Conservation (phyloP, 37 sponge, comb jelly and placozoan species). For the Hexactinellida sp. region DNA sequence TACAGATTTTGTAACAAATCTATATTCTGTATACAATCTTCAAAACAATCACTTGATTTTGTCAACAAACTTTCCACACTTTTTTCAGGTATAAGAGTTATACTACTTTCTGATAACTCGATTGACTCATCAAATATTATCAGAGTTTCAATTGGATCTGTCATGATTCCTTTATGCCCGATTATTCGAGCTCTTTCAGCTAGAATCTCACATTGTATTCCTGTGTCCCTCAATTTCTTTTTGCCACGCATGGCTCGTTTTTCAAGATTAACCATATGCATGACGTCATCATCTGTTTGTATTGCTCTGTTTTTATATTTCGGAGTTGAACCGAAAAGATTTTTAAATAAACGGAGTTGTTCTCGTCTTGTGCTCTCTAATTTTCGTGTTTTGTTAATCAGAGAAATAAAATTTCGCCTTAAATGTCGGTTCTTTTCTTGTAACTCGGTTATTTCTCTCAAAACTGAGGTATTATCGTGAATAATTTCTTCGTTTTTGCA, state of each 20-base stretch:
- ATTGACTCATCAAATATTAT: background rate
- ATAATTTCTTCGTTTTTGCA: background rate
- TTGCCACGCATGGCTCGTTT: background rate
- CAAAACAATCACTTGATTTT: background rate
- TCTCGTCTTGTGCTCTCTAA: background rate
- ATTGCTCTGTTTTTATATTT: background rate
- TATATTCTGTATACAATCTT: background rate
- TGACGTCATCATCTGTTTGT: background rate
- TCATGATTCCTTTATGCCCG: background rate
- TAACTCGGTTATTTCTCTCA: background rate
- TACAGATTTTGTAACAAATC: background rate
- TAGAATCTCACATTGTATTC: background rate
- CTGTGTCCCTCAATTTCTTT: background rate
- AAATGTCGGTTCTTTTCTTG: background rate
- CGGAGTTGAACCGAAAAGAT: background rate
- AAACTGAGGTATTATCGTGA: background rate
- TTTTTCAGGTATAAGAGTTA: background rate
- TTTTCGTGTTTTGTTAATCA: background rate
- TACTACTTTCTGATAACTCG: background rate
- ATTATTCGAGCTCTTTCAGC: background rate
- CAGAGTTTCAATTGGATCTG: background rate
- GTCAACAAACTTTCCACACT: background rate
- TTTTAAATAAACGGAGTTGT: background rate
- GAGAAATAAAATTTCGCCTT: background rate
- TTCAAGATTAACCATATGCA: background rate